Evolutionary conservation across 2,797 vertebrate genomes (phyloP).

Genomic region (Argya squamiceps): DNA sequence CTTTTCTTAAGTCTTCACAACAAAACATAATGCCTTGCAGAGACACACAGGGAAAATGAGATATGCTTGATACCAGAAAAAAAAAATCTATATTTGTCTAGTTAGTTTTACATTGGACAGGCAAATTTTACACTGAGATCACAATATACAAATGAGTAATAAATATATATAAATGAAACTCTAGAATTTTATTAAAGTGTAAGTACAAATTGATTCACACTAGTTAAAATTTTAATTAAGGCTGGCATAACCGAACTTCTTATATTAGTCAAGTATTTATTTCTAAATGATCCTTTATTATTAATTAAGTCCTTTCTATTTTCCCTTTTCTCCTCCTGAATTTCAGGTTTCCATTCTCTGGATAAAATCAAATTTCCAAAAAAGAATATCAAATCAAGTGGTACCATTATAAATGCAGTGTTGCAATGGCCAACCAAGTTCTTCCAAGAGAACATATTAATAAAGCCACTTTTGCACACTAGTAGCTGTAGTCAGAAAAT

Average conservation of each 20-base stretch:
- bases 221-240: background rate
- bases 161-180: background rate
- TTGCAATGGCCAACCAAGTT: background rate
- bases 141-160: background rate
- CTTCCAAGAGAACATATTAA: background rate
- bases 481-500: conserved; percentile 8
- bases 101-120: background rate
- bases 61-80: background rate
- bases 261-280: background rate
- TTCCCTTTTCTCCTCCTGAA: background rate
- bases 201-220: background rate
- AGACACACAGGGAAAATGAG: background rate
- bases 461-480: conserved; percentile 2
- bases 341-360: background rate
- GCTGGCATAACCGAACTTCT: background rate
- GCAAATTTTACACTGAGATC: background rate
- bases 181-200: background rate
- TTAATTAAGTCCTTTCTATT: background rate
- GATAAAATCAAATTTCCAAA: background rate
- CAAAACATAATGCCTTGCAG: background rate
- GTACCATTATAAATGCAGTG: background rate
- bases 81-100: background rate
- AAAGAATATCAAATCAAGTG: background rate
- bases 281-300: background rate
- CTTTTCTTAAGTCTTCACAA: background rate